These are phyloP conservation scores for Sarcophaga rosellei DNA, from an alignment of 2,888 invertebrate species.

Conservation along the genomic window DNA sequence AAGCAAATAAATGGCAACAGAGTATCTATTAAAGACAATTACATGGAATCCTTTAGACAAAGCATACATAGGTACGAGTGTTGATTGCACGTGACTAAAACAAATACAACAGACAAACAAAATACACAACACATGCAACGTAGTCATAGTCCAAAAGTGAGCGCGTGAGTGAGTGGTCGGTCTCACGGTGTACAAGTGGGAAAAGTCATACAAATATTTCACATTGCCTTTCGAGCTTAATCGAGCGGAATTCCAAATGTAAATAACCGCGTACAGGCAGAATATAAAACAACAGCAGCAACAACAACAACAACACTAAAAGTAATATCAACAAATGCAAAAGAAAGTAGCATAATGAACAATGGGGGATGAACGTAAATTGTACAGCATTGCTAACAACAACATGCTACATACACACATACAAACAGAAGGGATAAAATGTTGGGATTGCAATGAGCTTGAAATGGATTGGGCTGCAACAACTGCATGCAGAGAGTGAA, in stretches of 20 bases:
- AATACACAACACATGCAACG: not conserved
- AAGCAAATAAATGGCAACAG: conserved; percentile 57
- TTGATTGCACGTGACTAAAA: conserved; percentile 57
- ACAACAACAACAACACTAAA: conserved; percentile 3
- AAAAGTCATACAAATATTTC: conserved; percentile 69
- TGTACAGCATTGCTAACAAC: conserved; percentile 35
- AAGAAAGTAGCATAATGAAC: conserved; percentile 23
- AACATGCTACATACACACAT: not conserved
- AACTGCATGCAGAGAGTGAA: conserved; percentile 5
- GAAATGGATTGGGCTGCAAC: not conserved
- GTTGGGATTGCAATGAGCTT: not conserved
- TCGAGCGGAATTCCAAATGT: conserved; percentile 72
- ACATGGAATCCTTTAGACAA: conserved; percentile 55
- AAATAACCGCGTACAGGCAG: conserved; percentile 67
- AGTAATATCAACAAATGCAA: conserved; percentile 17
- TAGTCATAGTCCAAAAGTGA: conserved; percentile 30
- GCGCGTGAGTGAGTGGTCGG: not conserved
- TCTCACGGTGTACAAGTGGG: conserved; percentile 58
- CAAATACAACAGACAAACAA: not conserved
- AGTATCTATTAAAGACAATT: conserved; percentile 69
- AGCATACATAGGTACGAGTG: not conserved
- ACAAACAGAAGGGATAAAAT: not conserved
- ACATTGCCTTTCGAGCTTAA: conserved; percentile 68
- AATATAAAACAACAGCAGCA: conserved; percentile 44
- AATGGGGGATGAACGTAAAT: conserved; percentile 31